Conservation (phyloP, 1,140 invertebrate genomes). For the Ooceraea biroi region DNA sequence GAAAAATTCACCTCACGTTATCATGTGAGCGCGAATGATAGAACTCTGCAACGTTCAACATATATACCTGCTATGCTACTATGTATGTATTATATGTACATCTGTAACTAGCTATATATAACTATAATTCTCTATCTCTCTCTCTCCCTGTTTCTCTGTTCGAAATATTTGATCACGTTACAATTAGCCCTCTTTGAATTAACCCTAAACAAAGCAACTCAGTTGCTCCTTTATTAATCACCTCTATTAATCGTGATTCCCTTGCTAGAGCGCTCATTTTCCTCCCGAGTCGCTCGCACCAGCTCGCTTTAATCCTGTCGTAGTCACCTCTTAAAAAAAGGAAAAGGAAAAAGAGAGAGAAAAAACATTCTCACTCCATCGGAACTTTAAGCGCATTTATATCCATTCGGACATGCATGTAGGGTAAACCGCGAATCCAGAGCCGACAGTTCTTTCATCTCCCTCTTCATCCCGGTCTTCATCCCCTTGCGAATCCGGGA, state of each 20-base stretch:
- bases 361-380: not conserved
- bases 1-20: not conserved
- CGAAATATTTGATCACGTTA: not conserved
- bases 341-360: not conserved
- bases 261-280: not conserved
- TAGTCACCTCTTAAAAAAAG: not conserved
- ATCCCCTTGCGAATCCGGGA: not conserved
- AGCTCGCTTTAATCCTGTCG: not conserved
- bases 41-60: not conserved
- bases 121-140: not conserved
- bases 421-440: not conserved
- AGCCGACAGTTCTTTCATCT: not conserved
- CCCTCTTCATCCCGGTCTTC: not conserved
- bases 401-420: conserved; percentile 7
- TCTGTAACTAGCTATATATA: too few relatives aligned
- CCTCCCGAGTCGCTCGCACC: not conserved
- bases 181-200: not conserved
- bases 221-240: not conserved
- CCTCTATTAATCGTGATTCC: conserved; percentile 8
- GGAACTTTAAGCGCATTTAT: conserved; percentile 40
- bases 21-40: not conserved
- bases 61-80: too few relatives aligned
- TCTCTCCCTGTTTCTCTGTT: not conserved
- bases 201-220: not conserved
- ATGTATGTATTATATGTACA: too few relatives aligned